Conservation (phyloP, 2,113 vertebrate species). For the Oreochromis tanganicae region DNA sequence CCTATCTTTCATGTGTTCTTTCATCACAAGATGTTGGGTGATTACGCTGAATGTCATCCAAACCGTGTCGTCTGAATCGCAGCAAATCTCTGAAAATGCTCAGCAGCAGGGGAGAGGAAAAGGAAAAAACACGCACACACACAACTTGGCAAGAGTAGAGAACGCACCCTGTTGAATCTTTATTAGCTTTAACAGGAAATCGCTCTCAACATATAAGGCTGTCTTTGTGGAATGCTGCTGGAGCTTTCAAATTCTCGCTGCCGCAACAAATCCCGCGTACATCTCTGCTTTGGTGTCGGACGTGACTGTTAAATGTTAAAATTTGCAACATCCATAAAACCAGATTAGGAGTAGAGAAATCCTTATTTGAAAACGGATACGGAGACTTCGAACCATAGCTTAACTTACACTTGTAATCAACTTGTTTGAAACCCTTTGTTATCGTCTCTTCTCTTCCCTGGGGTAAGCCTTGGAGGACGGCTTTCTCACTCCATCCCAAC, state of each 20-base stretch:
- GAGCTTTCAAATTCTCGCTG: slow-evolving; percentile 37
- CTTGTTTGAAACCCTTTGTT: slow-evolving; percentile 51
- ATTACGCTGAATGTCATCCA: slow-evolving; percentile 44
- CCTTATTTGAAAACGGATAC: slow-evolving; percentile 44
- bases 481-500: slow-evolving; percentile 17
- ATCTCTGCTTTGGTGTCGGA: slow-evolving; percentile 31
- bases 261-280: slow-evolving; percentile 8
- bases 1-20: slow-evolving; percentile 47
- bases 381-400: slow-evolving; percentile 25
- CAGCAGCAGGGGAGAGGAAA: background rate
- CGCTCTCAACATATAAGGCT: slow-evolving; percentile 28
- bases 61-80: background rate
- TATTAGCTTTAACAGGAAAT: slow-evolving; percentile 43
- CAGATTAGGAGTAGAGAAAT: slow-evolving; percentile 37
- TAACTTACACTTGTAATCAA: slow-evolving; percentile 51
- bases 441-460: slow-evolving; percentile 29
- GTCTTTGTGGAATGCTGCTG: slow-evolving; percentile 36
- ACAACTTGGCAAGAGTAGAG: slow-evolving; percentile 14
- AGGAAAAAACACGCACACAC: background rate
- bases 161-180: slow-evolving; percentile 49
- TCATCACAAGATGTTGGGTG: slow-evolving; percentile 45
- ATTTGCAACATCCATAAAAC: slow-evolving; percentile 20
- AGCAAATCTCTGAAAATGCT: slow-evolving; percentile 29
- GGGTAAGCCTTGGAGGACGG: slow-evolving; percentile 3
- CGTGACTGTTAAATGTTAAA: slow-evolving; percentile 44